phyloP scores from a whole-genome alignment of 2,797 vertebrate species.

The Setipinna tenuifilis region DNA sequence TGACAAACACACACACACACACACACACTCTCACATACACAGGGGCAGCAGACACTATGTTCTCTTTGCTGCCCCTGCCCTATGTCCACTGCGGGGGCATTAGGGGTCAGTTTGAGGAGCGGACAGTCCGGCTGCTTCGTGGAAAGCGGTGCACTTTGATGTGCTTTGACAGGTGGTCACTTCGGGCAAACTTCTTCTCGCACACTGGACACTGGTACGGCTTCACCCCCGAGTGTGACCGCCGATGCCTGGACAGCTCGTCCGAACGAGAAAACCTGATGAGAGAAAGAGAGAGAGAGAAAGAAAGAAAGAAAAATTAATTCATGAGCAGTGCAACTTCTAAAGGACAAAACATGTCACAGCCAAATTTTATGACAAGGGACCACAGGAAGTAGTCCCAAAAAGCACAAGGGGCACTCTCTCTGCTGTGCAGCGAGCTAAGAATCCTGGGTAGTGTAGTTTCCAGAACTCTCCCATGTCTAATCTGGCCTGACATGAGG shows the following conservation, averaged over 20 bases:
- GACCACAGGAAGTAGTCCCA: neutral
- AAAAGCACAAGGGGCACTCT: neutral
- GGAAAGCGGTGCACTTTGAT: conserved; percentile 97
- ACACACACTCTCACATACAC: neutral
- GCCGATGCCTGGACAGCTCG: conserved; percentile 90
- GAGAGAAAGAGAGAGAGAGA: conserved; percentile 42
- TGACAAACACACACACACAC: conserved; percentile 21
- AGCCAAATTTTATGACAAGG: neutral
- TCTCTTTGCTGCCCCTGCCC: conserved; percentile 23
- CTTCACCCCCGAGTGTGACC: conserved; percentile 95
- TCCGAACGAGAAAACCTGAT: conserved; percentile 95
- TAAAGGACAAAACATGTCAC: neutral
- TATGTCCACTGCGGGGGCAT: conserved; percentile 46
- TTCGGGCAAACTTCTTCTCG: conserved; percentile 96
- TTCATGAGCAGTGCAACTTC: neutral
- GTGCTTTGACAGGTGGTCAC: conserved; percentile 96
- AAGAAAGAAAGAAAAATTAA: conserved; percentile 19
- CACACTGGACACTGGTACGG: conserved; percentile 94
- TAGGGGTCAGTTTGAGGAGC: conserved; percentile 80
- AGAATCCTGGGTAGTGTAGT: neutral
- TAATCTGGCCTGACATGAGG: neutral
- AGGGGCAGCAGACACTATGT: conserved; percentile 23
- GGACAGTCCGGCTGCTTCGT: conserved; percentile 83
- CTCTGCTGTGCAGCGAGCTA: neutral
- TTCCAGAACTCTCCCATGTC: neutral